phyloP scores from a whole-genome alignment of 2,113 vertebrate genomes.

The Girardinichthys multiradiatus region DNA sequence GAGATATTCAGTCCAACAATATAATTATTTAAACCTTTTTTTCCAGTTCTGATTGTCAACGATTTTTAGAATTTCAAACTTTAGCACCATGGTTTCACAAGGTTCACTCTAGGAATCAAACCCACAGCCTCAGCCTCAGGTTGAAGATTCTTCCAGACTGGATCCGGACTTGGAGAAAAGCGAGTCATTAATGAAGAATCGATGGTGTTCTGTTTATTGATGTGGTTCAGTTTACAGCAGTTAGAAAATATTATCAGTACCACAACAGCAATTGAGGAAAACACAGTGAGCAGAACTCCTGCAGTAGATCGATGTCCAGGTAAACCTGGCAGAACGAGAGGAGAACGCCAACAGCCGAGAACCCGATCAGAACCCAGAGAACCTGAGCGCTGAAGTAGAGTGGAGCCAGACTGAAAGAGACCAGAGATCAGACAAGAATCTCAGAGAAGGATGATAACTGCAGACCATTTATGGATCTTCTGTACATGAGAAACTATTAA shows the following conservation, averaged over 20 bases:
- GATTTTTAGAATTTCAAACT: too few species aligned
- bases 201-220: not conserved
- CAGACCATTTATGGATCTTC: not conserved
- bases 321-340: constrained; percentile 36
- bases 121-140: too few species aligned
- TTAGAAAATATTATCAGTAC: not conserved
- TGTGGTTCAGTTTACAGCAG: not conserved
- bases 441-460: not conserved
- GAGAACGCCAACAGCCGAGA: constrained; percentile 46
- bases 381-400: constrained; percentile 58
- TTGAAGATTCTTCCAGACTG: too few species aligned
- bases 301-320: constrained; percentile 28
- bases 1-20: too few species aligned
- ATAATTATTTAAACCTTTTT: too few species aligned
- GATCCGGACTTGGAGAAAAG: not conserved
- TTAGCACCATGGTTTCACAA: too few species aligned
- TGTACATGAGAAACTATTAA: not conserved
- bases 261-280: too few species aligned
- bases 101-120: too few species aligned
- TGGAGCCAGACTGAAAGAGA: constrained; percentile 50
- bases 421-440: not conserved
- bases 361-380: constrained; percentile 64
- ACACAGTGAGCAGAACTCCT: not conserved
- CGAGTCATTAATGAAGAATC: not conserved
- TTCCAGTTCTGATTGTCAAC: too few species aligned